Evolutionary conservation across 2,888 invertebrate species (phyloP).

Genomic region (Arge pagana): DNA sequence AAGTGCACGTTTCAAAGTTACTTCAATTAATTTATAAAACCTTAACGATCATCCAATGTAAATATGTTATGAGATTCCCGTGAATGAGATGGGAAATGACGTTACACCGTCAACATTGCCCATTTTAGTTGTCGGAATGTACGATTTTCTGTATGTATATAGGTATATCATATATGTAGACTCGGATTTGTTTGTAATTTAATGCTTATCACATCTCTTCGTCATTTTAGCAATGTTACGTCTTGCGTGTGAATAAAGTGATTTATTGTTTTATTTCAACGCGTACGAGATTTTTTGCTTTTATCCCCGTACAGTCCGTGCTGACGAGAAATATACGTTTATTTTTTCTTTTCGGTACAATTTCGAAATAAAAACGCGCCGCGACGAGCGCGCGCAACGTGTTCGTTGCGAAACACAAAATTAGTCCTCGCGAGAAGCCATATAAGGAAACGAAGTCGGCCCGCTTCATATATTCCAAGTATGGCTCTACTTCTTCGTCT

Average conservation of each 20-base stretch:
- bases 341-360: neutral
- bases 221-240: too few species aligned
- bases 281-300: neutral
- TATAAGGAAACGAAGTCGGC: conserved; percentile 31
- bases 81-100: too few species aligned
- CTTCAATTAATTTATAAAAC: too few species aligned
- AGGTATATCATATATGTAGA: too few species aligned
- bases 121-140: too few species aligned
- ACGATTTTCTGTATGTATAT: too few species aligned
- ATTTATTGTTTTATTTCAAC: conserved; percentile 34
- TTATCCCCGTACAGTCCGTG: neutral
- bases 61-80: too few species aligned
- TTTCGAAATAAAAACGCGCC: conserved; percentile 2
- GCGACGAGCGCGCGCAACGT: neutral
- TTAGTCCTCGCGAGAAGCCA: conserved; percentile 21
- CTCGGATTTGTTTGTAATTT: too few species aligned
- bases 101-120: too few species aligned
- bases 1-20: too few species aligned
- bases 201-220: too few species aligned
- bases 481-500: conserved; percentile 8
- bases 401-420: conserved; percentile 23
- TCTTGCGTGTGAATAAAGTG: conserved; percentile 39
- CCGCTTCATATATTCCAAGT: conserved; percentile 21
- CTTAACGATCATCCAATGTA: too few species aligned
- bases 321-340: neutral